These are phyloP conservation scores for Aphelocoma coerulescens DNA, from an alignment of 2,113 vertebrate genomes.

Conservation along the genomic window DNA sequence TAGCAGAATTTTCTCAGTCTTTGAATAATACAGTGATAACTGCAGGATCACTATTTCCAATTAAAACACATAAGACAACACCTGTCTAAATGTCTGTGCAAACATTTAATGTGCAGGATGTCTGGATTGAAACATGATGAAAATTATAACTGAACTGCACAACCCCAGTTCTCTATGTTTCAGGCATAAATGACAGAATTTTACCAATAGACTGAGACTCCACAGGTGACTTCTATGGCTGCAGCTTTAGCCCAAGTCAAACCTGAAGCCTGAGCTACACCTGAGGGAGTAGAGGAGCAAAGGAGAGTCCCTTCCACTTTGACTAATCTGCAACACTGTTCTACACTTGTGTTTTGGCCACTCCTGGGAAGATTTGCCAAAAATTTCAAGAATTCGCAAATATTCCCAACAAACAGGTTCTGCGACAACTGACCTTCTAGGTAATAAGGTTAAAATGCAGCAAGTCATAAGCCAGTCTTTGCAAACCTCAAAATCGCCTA, in stretches of 20 bases:
- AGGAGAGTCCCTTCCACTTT: background rate
- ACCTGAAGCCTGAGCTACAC: background rate
- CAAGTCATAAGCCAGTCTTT: background rate
- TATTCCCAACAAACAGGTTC: slow-evolving; percentile 41
- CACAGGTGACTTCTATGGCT: background rate
- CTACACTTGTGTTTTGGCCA: background rate
- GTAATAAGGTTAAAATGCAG: background rate
- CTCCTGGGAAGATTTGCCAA: slow-evolving; percentile 2
- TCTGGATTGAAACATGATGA: background rate
- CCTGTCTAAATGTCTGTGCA: background rate
- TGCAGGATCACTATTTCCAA: background rate
- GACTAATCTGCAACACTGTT: background rate
- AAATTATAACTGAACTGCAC: background rate
- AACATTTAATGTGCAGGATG: background rate
- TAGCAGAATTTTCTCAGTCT: background rate
- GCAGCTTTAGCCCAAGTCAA: background rate
- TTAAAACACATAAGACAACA: background rate
- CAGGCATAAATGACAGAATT: background rate
- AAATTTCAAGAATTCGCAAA: slow-evolving; percentile 26
- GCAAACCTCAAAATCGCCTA: background rate
- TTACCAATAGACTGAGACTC: background rate
- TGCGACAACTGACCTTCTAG: background rate
- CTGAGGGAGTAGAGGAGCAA: background rate
- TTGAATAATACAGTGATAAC: background rate
- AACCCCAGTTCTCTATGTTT: background rate